Evolutionary conservation across 2,113 vertebrate species (phyloP).

Genomic region (Rhinopomastus cyanomelas): DNA sequence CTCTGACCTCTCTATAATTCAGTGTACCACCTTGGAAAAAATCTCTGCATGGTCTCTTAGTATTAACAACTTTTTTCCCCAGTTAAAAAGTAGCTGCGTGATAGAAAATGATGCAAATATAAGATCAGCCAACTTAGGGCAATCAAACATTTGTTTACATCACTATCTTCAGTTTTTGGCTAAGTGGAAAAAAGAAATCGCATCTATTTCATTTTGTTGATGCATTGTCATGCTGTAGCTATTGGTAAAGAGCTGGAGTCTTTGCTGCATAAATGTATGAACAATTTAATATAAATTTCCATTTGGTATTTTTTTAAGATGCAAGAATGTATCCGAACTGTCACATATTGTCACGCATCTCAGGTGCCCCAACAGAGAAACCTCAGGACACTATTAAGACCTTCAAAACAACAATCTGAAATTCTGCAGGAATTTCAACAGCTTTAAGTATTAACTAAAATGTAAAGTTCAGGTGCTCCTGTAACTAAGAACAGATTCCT

Average conservation of each 20-base stretch:
- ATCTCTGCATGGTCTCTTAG: neutral
- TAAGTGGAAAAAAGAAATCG: neutral
- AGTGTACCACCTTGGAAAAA: neutral
- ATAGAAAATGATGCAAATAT: neutral
- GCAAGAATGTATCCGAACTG: neutral
- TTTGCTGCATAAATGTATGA: neutral
- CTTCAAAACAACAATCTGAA: neutral
- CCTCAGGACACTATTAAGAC: neutral
- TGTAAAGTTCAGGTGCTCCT: neutral
- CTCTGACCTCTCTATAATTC: neutral
- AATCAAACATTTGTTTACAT: neutral
- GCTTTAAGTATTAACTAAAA: neutral
- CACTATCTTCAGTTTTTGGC: neutral
- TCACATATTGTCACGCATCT: neutral
- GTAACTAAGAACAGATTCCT: neutral
- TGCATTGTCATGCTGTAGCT: neutral
- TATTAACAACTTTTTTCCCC: neutral
- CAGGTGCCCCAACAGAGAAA: neutral
- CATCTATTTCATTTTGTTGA: neutral
- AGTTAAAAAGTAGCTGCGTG: neutral
- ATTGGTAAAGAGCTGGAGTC: neutral
- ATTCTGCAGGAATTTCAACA: neutral
- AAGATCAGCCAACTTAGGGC: neutral
- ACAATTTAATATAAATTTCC: neutral
- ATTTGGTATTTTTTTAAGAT: neutral